Percentiles rank a stretch among this genome's conserved stretches.
Conservation (phyloP, 2,797 vertebrate species). For the Arctocebus calabarensis region DNA sequence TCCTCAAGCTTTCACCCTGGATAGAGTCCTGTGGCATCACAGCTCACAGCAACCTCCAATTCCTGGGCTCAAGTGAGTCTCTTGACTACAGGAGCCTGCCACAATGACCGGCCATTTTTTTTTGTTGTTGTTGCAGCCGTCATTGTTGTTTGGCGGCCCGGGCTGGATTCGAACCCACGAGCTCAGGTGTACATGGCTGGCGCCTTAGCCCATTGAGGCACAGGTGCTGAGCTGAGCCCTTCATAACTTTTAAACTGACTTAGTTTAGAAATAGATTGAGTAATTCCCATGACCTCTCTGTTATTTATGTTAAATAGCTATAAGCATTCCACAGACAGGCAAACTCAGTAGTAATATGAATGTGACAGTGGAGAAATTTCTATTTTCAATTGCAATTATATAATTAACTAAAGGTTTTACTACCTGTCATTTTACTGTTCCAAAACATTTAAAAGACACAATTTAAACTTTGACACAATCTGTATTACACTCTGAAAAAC, state of each 20-base stretch:
- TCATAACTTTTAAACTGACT: slow-evolving; percentile 8
- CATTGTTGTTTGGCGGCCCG: too few relatives aligned
- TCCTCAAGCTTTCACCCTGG: too few relatives aligned
- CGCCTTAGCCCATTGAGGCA: too few relatives aligned
- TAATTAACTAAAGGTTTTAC: not conserved
- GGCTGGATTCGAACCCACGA: too few relatives aligned
- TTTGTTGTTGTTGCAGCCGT: too few relatives aligned
- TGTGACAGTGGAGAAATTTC: not conserved
- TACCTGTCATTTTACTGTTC: slow-evolving; percentile 36
- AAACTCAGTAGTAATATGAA: not conserved
- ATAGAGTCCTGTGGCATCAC: too few relatives aligned
- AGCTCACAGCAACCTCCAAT: too few relatives aligned
- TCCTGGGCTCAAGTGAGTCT: too few relatives aligned
- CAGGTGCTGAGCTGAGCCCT: too few relatives aligned
- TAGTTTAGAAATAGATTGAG: not conserved
- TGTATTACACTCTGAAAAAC: not conserved
- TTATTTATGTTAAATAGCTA: slow-evolving; percentile 46
- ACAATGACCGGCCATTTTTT: too few relatives aligned
- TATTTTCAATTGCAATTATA: slow-evolving; percentile 8
- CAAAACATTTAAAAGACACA: slow-evolving; percentile 45
- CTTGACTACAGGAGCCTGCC: too few relatives aligned
- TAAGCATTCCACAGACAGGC: not conserved
- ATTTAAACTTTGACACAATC: not conserved
- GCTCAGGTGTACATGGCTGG: too few relatives aligned
- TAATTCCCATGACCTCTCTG: not conserved